Percentiles rank a stretch among this genome's conserved stretches.
phyloP scores from a whole-genome alignment of 1,140 invertebrate species.

The Scaptomyza graminum region DNA sequence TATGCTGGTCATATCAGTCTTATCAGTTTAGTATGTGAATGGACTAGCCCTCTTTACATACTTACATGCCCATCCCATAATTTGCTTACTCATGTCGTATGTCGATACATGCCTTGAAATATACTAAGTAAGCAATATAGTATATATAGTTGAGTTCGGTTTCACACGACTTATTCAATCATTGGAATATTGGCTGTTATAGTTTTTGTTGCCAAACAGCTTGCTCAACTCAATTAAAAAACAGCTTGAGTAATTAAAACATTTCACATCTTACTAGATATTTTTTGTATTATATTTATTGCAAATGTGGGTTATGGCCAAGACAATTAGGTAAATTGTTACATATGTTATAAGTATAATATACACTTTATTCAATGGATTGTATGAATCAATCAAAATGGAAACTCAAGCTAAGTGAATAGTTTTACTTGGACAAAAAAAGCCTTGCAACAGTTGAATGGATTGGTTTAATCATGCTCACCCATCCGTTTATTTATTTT shows the following conservation, averaged over 20 bases:
- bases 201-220: background rate
- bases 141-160: background rate
- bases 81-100: slow-evolving; percentile 21
- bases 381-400: too few relatives aligned
- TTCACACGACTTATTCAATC: slow-evolving; percentile 1
- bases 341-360: background rate
- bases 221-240: background rate
- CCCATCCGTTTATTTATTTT: background rate
- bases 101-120: slow-evolving; percentile 10
- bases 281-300: background rate
- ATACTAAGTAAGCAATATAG: slow-evolving; percentile 9
- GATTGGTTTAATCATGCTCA: too few relatives aligned
- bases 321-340: background rate
- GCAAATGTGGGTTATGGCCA: background rate
- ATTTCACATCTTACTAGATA: background rate
- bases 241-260: background rate
- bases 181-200: background rate
- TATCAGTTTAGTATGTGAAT: slow-evolving; percentile 15
- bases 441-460: too few relatives aligned
- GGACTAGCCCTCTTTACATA: background rate
- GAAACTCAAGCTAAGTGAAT: too few relatives aligned
- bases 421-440: too few relatives aligned
- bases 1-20: slow-evolving; percentile 7
- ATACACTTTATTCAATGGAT: too few relatives aligned
- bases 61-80: slow-evolving; percentile 9